Percentiles rank a stretch among this genome's conserved stretches.
These are phyloP conservation scores for Parapsyche elsis DNA, from an alignment of 1,140 invertebrate genomes.

Conservation along the genomic window DNA sequence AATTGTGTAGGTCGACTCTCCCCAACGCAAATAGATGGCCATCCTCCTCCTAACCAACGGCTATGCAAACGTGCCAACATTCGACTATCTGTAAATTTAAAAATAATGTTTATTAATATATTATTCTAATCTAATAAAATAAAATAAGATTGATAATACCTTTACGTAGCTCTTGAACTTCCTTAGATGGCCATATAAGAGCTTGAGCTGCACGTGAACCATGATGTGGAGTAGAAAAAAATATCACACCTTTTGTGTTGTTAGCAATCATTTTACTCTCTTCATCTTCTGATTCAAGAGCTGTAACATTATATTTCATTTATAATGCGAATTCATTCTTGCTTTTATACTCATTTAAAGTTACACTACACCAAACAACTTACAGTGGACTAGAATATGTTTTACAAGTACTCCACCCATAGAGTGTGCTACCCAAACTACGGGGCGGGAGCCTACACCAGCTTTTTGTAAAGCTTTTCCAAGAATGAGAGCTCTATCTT, in stretches of 20 bases:
- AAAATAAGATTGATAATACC: conserved; percentile 63
- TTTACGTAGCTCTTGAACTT: conserved; percentile 82
- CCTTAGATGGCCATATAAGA: conserved; percentile 80
- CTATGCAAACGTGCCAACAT: conserved; percentile 46
- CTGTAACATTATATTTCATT: conserved; percentile 53
- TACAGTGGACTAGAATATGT: conserved; percentile 73
- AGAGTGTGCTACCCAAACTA: conserved; percentile 86
- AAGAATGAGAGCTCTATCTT: conserved; percentile 73
- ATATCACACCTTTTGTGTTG: conserved; percentile 79
- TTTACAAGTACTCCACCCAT: conserved; percentile 89
- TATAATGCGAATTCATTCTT: neutral
- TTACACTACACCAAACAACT: conserved; percentile 40
- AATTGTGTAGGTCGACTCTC: conserved; percentile 47
- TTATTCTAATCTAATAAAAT: neutral
- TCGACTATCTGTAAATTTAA: conserved; percentile 51
- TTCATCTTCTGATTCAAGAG: conserved; percentile 66
- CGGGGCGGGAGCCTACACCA: conserved; percentile 77
- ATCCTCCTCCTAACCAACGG: conserved; percentile 47
- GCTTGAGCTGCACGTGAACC: conserved; percentile 78
- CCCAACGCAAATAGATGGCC: conserved; percentile 51
- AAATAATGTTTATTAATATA: conserved; percentile 15
- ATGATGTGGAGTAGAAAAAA: conserved; percentile 84
- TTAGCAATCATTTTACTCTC: conserved; percentile 67
- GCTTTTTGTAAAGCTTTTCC: conserved; percentile 73
- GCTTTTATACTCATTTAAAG: neutral